Base-by-base conservation (phyloP, 2,797 vertebrate species). In the Darevskia nairensis region DNA sequence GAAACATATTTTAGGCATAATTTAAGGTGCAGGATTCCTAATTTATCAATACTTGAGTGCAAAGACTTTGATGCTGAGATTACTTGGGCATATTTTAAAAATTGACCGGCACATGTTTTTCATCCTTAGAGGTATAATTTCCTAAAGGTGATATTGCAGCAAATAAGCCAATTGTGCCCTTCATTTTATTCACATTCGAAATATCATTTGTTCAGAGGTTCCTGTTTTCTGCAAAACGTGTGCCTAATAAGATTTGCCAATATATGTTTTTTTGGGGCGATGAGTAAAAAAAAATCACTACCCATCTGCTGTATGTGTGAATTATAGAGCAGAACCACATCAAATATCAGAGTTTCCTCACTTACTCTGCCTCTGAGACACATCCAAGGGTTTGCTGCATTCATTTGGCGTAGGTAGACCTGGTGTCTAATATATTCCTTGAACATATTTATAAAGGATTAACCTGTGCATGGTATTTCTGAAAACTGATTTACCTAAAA, bases 391-490 rank as follows among this genome's bases (percentile, higher is more conserved):
- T 88, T 91, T 89, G 74, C 80, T 88, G 90, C 92, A 94, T 93
- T 95, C 90, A 93, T 92, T 94, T 93, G 46, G 88, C 32, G 82
- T 91, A 91, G 94, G 89, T 78, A 86, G 87, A 87, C 86, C 72
- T 90, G 92, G 87, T 92, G 87, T 95, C 92, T 94, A 95, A 95
- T 92, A 94, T 94, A 93, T 93, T 93, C 93, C 93, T 86, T 92
- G 92, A 94, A 89, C 88, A 84, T 94, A 93, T 94, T 95, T 95
- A 94, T 94, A 93, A 94, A 94, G 88, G 90, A 94, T 95, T 94
- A 94, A 94, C 90, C 87, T 92, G 91, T 92, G 91, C 83, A 89
- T 93, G 74, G 68, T 89, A 88, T 94, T 95, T 90, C 86, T 87
- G 91, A 93, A 93, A 93, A 92, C 69, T 2, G 86, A 94, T 93